phyloP scores from a whole-genome alignment of 2,888 invertebrate genomes.

The Leucophenga maculata region DNA sequence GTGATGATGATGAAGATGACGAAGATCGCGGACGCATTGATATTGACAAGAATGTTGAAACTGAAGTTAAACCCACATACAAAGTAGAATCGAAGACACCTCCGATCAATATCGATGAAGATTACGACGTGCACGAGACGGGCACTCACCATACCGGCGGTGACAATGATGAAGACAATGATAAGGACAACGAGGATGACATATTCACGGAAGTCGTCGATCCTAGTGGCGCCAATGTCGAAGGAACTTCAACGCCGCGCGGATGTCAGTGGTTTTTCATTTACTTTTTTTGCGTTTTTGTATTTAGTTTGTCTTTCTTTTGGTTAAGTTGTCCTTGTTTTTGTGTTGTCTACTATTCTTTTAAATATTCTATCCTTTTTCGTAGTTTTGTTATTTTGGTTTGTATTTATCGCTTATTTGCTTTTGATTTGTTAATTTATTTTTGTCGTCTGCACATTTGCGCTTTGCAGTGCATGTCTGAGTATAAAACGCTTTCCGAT shows the following conservation, averaged over 20 bases:
- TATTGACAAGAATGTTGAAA: conserved; percentile 15
- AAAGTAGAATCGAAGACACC: conserved; percentile 38
- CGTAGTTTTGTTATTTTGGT: conserved; percentile 32
- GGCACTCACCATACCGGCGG: conserved; percentile 27
- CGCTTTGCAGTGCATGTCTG: neutral
- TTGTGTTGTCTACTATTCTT: conserved; percentile 28
- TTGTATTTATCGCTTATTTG: conserved; percentile 32
- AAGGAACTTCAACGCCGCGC: conserved; percentile 42
- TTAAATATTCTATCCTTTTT: conserved; percentile 30
- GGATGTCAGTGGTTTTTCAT: conserved; percentile 69
- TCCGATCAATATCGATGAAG: neutral
- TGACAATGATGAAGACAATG: conserved; percentile 37
- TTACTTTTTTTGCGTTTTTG: conserved; percentile 41
- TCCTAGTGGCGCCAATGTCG: conserved; percentile 46
- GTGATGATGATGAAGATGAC: conserved; percentile 49
- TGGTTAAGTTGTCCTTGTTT: conserved; percentile 32
- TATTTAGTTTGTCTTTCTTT: conserved; percentile 35
- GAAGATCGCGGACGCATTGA: conserved; percentile 43
- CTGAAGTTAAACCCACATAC: conserved; percentile 18
- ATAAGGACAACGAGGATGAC: conserved; percentile 51
- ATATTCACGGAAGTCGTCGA: conserved; percentile 58
- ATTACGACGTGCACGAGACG: conserved; percentile 12
- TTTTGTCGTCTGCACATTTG: conserved; percentile 30
- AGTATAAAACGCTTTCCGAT: neutral
- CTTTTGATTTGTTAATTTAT: too few relatives aligned